Evolutionary conservation across 2,797 vertebrate species (phyloP), one percentile per base, ranked within the genome.

Genomic region (Euphonia xanthogaster): DNA sequence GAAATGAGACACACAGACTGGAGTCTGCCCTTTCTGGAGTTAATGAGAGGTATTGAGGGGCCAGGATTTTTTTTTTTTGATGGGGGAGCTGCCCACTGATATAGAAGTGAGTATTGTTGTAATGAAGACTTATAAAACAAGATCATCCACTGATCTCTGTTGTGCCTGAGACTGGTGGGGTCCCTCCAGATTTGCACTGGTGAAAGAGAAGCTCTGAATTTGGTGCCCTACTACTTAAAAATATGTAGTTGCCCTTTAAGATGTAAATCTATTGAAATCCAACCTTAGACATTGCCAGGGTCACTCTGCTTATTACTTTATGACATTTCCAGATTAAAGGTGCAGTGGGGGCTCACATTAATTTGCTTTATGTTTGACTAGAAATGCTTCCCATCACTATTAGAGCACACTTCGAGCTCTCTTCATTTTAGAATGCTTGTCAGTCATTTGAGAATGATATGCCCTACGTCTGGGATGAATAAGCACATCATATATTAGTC

Each of bases 311-410:
- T 98, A 98, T 98, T 98, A 97, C 98, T 98, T 97, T 98, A 98
- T 98, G 98, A 98, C 98, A 98, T 98, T 98, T 98, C 96, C 97
- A 98, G 98, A 97, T 98, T 97, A 98, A 98, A 98, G 98, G 98
- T 97, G 97, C 97, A 97, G 95, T 96, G 97, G 96, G 96, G 97
- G 98, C 97, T 97, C 98, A 97, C 97, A 98, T 98, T 98, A 98
- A 98, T 98, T 98, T 98, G 98, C 97, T 98, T 98, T 98, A 98
- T 99, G 98, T 98, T 98, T 98, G 98, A 98, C 98, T 98, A 98
- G 98, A 98, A 98, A 98, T 97, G 97, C 97, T 98, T 98, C 98
- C 98, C 97, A 93, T 97, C 96, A 95, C 98, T 97, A 96, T 96
- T 96, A 97, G 97, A 97, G 97, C 97, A 97, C 96, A 98, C 96